phyloP scores from a whole-genome alignment of 2,797 vertebrate species.

The Vireo griseus region DNA sequence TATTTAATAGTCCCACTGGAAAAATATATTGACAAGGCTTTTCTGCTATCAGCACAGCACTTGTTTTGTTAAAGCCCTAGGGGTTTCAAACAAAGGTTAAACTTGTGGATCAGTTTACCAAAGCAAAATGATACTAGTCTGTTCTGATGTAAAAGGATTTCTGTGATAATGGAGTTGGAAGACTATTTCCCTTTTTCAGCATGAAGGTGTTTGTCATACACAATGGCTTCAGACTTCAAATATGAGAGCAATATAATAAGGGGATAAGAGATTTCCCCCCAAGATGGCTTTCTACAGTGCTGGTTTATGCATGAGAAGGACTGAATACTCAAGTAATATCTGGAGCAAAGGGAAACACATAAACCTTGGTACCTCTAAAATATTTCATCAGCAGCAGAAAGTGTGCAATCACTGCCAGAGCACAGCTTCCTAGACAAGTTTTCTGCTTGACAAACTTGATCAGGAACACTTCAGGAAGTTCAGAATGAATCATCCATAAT shows the following conservation, averaged over 20 bases:
- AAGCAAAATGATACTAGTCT: background rate
- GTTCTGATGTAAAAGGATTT: background rate
- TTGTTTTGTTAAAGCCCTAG: background rate
- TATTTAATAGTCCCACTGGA: background rate
- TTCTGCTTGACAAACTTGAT: slow-evolving; percentile 11
- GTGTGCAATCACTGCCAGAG: background rate
- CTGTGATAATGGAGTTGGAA: background rate
- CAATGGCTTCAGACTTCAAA: background rate
- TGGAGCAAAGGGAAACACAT: background rate
- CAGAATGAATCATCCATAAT: slow-evolving; percentile 42
- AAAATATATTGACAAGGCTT: background rate
- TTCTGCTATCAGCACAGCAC: background rate
- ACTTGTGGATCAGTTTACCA: background rate
- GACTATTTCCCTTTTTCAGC: background rate
- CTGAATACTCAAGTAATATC: background rate
- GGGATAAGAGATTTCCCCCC: background rate
- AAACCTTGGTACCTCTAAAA: background rate
- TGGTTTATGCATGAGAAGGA: background rate
- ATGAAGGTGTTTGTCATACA: background rate
- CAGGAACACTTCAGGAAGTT: slow-evolving; percentile 13
- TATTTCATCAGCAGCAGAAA: background rate
- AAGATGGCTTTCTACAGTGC: background rate
- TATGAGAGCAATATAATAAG: background rate
- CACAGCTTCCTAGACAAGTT: background rate
- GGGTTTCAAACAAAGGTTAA: background rate